These are phyloP conservation scores for Rhincodon typus DNA, from an alignment of 2,797 vertebrate genomes.

Conservation along the genomic window DNA sequence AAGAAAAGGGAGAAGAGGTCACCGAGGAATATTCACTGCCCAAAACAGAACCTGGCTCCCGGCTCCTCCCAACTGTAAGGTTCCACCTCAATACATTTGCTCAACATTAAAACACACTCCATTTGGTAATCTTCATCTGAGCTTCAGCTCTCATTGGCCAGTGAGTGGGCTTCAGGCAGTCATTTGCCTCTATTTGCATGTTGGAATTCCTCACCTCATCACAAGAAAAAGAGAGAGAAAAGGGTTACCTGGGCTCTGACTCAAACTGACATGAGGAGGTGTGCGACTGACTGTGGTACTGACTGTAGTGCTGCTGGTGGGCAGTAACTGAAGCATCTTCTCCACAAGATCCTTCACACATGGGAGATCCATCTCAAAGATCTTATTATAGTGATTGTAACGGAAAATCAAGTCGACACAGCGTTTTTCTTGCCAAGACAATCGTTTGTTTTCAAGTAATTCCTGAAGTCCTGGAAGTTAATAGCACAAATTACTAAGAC, in stretches of 20 bases:
- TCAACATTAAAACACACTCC: neutral
- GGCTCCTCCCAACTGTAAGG: neutral
- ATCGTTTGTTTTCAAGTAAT: neutral
- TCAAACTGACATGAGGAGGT: neutral
- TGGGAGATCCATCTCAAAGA: slow-evolving; percentile 30
- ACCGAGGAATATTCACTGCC: neutral
- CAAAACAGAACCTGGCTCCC: neutral
- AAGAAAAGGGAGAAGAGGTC: neutral
- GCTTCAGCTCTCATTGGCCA: neutral
- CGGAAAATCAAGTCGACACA: neutral
- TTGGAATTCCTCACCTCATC: neutral
- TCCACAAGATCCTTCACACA: neutral
- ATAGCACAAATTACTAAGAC: slow-evolving; percentile 24
- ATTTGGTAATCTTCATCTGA: neutral
- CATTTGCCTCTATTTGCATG: neutral
- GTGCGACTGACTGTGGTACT: slow-evolving; percentile 3
- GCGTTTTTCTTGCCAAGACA: neutral
- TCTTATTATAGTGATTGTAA: slow-evolving; percentile 4
- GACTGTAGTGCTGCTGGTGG: neutral
- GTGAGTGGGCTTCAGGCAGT: neutral
- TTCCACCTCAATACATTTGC: neutral
- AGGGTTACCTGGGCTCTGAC: slow-evolving; percentile 15
- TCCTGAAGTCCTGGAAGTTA: slow-evolving; percentile 16
- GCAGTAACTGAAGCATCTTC: neutral
- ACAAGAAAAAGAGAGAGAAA: neutral